phyloP scores from a whole-genome alignment of 2,113 vertebrate species.

The Tetrao urogallus region DNA sequence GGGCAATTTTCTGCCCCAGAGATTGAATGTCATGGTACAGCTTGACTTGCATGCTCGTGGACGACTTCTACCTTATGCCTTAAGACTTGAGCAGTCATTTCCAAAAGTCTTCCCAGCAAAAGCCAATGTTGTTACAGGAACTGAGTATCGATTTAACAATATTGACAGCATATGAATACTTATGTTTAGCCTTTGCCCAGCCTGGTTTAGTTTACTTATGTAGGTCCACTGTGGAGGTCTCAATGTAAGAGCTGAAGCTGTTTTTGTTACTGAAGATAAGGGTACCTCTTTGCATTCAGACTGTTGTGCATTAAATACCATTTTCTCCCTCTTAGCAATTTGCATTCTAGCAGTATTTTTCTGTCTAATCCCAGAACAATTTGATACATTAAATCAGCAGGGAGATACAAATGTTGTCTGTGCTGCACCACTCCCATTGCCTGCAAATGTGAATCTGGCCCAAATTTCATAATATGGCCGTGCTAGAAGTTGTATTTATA shows the following conservation, averaged over 20 bases:
- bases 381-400: not conserved
- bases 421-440: not conserved
- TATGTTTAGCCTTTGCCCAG: not conserved
- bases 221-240: not conserved
- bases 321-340: not conserved
- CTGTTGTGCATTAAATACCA: not conserved
- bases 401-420: not conserved
- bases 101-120: not conserved
- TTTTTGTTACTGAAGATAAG: not conserved
- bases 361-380: not conserved
- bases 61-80: not conserved
- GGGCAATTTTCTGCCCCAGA: not conserved
- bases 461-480: not conserved
- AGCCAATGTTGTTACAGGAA: not conserved
- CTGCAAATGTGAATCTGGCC: not conserved
- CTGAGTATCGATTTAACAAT: not conserved
- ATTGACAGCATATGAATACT: not conserved
- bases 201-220: not conserved
- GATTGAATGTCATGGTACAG: not conserved
- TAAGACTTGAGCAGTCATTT: not conserved
- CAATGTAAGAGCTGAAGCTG: not conserved
- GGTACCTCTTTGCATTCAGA: not conserved
- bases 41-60: not conserved
- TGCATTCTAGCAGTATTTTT: not conserved
- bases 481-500: accelerated